Evolutionary conservation across 2,113 vertebrate species (phyloP), one percentile per base, ranked within the genome.

Genomic region (Hoplias malabaricus): DNA sequence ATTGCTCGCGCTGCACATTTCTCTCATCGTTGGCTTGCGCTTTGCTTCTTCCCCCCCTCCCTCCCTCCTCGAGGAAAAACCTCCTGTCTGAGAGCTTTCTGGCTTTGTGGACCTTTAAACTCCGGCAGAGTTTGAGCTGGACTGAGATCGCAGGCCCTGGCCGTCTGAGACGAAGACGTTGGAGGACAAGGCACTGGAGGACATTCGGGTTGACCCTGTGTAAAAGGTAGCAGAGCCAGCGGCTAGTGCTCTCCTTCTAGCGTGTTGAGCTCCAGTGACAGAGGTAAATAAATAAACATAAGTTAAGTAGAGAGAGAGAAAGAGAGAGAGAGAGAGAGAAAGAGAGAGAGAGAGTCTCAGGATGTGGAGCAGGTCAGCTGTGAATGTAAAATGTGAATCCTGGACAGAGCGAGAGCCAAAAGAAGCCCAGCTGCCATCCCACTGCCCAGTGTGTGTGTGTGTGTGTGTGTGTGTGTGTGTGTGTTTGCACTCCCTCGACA

Each of bases 1-100:
- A 53, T 75, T 65, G 53, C 36, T 75, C n/a, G 65, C 53, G 23
- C 74, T 33, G 50, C 43, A 75, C 36, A 56, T 56, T 75, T 63
- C 66, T 21, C 25, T 68, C 4, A 1, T 12, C n/a, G 10, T 21
- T n/a, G 25, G 33, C 8, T 21, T 53, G 8, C 9, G 6, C 48
- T 53, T 8, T 53, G n/a, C 21, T 53, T 53, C 31, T 12, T 2
- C 38, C n/a, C n/a, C n/a, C n/a, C n/a, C n/a, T n/a, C n/a, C n/a
- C n/a, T n/a, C n/a, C n/a, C n/a, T n/a, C n/a, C n/a, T n/a, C n/a
- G n/a, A n/a, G n/a, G n/a, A n/a, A n/a, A n/a, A n/a, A n/a, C n/a
- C n/a, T n/a, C n/a, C n/a, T n/a, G n/a, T n/a, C n/a, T n/a, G n/a
- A n/a, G n/a, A n/a, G n/a, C n/a, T n/a, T n/a, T n/a, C n/a, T n/a